These are phyloP conservation scores for Cephus nigrinus DNA, from an alignment of 2,888 invertebrate genomes.

Conservation along the genomic window DNA sequence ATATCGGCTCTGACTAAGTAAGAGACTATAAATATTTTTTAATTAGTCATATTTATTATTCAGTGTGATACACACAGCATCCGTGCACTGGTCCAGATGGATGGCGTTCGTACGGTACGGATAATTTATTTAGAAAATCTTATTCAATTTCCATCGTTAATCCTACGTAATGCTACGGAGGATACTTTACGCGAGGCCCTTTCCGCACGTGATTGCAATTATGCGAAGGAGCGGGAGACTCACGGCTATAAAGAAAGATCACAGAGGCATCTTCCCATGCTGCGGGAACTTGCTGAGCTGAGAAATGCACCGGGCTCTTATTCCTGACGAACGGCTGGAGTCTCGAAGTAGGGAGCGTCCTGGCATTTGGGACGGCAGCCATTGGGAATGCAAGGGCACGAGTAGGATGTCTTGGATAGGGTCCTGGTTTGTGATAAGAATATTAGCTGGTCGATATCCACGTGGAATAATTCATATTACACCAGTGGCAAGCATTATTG, in stretches of 20 bases:
- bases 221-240: slow-evolving; percentile 21
- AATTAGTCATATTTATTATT: neutral
- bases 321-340: neutral
- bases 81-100: neutral
- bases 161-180: neutral
- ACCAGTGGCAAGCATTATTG: neutral
- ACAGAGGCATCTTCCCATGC: slow-evolving; percentile 14
- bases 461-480: neutral
- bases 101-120: neutral
- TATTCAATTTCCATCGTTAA: neutral
- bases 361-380: slow-evolving; percentile 47
- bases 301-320: neutral
- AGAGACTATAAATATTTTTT: neutral
- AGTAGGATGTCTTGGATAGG: slow-evolving; percentile 20
- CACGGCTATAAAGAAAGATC: slow-evolving; percentile 28
- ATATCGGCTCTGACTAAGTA: neutral
- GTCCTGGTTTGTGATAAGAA: neutral
- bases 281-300: neutral
- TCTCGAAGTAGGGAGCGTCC: slow-evolving; percentile 38
- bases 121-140: neutral
- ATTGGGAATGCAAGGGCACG: slow-evolving; percentile 49
- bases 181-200: neutral
- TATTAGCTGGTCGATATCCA: neutral
- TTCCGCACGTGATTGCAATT: slow-evolving; percentile 37
- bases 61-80: neutral